These are phyloP conservation scores for Delphinapterus leucas DNA, from an alignment of 2,113 vertebrate species.

Conservation along the genomic window DNA sequence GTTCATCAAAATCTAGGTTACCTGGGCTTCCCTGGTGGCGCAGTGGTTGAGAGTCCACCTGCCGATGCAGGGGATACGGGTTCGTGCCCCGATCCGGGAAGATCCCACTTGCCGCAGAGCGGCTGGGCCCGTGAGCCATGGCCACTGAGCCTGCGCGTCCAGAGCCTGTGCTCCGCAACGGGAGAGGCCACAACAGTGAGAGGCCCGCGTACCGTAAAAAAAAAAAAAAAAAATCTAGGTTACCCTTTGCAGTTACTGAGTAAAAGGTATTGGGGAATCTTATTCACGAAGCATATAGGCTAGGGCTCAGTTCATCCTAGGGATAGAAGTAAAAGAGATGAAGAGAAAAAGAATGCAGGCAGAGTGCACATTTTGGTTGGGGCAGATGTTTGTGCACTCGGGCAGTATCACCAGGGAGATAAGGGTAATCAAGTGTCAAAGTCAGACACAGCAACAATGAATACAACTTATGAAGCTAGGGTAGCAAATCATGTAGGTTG, in stretches of 20 bases:
- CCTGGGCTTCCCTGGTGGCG: too few relatives aligned
- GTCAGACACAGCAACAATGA: background rate
- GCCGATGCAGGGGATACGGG: too few relatives aligned
- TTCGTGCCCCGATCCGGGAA: too few relatives aligned
- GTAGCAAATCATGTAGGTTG: background rate
- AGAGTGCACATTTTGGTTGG: background rate
- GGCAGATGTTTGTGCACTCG: background rate
- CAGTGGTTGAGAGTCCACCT: too few relatives aligned
- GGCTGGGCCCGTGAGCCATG: too few relatives aligned
- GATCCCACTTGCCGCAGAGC: too few relatives aligned
- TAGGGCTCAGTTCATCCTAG: background rate
- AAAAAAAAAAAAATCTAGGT: background rate
- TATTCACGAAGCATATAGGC: background rate
- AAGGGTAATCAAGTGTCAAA: background rate
- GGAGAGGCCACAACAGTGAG: too few relatives aligned
- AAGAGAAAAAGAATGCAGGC: background rate
- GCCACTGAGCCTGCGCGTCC: too few relatives aligned
- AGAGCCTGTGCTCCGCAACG: too few relatives aligned
- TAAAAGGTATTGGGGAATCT: background rate
- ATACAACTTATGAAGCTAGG: background rate
- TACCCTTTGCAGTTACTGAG: background rate
- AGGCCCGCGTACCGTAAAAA: too few relatives aligned
- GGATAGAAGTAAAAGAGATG: background rate
- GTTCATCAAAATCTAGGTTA: background rate
- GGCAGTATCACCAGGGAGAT: background rate